Evolutionary conservation across 2,113 vertebrate genomes (phyloP).

Genomic region (Cavia porcellus): DNA sequence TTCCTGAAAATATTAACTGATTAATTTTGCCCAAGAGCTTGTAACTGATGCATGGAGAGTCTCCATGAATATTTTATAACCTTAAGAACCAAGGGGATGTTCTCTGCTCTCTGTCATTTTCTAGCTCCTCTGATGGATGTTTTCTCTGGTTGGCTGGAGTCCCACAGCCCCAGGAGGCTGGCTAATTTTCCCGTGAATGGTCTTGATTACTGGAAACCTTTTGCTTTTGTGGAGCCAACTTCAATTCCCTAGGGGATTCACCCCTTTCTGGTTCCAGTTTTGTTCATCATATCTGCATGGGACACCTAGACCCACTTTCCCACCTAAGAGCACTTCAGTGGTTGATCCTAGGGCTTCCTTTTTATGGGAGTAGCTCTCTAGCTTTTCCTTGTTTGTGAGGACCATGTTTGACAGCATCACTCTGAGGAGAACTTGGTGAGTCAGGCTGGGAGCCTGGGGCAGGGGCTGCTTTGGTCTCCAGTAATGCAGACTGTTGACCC

Average conservation of each 20-base stretch:
- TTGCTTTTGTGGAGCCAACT: background rate
- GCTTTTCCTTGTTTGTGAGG: background rate
- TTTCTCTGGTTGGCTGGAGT: background rate
- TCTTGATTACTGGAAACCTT: background rate
- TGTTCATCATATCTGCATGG: background rate
- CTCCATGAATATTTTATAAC: background rate
- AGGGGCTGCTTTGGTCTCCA: background rate
- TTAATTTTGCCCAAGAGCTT: background rate
- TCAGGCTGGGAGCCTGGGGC: background rate
- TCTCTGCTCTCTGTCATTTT: background rate
- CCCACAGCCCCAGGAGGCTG: background rate
- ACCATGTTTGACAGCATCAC: background rate
- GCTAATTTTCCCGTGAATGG: background rate
- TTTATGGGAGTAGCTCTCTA: background rate
- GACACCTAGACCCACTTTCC: no score
- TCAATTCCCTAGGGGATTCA: background rate
- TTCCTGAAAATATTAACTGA: background rate
- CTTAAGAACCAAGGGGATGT: background rate
- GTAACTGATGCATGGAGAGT: background rate
- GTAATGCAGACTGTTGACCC: background rate
- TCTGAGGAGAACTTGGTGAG: background rate
- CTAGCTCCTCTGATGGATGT: background rate
- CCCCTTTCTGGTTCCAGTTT: background rate
- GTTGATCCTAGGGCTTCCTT: background rate
- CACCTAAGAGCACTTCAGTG: background rate